A percentile compares a stretch with the other conserved stretches of the same genome.
phyloP scores from a whole-genome alignment of 2,888 invertebrate genomes.

The Horisme vitalbata region DNA sequence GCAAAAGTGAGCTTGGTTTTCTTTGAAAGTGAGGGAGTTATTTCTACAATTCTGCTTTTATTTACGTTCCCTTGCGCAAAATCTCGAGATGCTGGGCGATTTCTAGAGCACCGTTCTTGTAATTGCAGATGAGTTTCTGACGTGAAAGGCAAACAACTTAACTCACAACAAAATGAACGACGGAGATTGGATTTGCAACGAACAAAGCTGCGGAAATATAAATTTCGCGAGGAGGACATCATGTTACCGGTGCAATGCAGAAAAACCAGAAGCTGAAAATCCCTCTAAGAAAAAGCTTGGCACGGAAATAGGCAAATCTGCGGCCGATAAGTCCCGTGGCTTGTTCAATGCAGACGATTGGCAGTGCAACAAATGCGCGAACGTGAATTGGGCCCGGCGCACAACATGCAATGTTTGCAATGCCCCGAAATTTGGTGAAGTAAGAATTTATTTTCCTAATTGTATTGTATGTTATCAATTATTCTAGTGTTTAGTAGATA shows the following conservation, averaged over 20 bases:
- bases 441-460: slow-evolving; percentile 71
- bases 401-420: slow-evolving; percentile 99
- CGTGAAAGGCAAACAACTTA: slow-evolving; percentile 42
- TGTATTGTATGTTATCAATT: not conserved
- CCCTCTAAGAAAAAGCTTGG: slow-evolving; percentile 90
- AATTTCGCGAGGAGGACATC: slow-evolving; percentile 95
- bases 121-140: slow-evolving; percentile 43
- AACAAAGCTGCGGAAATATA: slow-evolving; percentile 92
- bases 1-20: slow-evolving; percentile 77
- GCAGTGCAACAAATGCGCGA: slow-evolving; percentile 99
- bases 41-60: slow-evolving; percentile 64
- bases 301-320: slow-evolving; percentile 98
- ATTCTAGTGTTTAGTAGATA: no score
- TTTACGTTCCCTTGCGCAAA: slow-evolving; percentile 54
- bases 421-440: slow-evolving; percentile 98
- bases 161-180: slow-evolving; percentile 74
- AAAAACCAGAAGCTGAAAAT: slow-evolving; percentile 67
- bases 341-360: slow-evolving; percentile 98
- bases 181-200: slow-evolving; percentile 86
- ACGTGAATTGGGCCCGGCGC: slow-evolving; percentile 99
- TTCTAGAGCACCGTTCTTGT: slow-evolving; percentile 32
- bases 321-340: slow-evolving; percentile 99
- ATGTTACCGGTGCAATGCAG: slow-evolving; percentile 96
- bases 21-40: slow-evolving; percentile 62
- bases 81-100: slow-evolving; percentile 41